These are phyloP conservation scores for Oreamnos americanus DNA, from an alignment of 2,113 vertebrate genomes.

Conservation along the genomic window DNA sequence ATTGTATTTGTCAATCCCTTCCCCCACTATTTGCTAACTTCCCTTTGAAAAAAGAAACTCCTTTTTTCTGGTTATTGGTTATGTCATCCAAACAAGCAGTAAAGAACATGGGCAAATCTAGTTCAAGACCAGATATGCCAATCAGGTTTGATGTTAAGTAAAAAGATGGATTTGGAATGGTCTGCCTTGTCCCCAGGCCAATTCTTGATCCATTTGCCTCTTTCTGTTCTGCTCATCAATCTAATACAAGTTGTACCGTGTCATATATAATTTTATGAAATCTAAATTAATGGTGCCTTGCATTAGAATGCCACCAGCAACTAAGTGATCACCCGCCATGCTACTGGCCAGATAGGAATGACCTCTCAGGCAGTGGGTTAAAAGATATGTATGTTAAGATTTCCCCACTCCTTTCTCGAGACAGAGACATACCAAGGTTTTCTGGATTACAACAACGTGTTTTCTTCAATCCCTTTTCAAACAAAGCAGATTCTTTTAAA, in stretches of 20 bases:
- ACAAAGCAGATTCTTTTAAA: not conserved
- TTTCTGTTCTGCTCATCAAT: constrained; percentile 39
- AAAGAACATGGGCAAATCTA: not conserved
- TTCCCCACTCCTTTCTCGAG: not conserved
- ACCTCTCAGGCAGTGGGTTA: not conserved
- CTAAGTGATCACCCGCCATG: not conserved
- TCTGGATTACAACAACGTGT: not conserved
- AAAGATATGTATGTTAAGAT: not conserved
- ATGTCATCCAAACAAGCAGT: not conserved
- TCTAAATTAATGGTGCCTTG: not conserved
- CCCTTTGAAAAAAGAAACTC: not conserved
- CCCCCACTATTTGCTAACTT: constrained; percentile 2
- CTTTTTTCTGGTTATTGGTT: not conserved
- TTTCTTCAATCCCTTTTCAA: constrained; percentile 6
- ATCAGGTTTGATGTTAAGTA: constrained; percentile 57
- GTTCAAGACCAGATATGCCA: constrained; percentile 19
- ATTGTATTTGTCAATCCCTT: not conserved
- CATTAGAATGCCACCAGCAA: not conserved
- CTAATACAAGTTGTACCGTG: not conserved
- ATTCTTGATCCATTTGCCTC: constrained; percentile 56
- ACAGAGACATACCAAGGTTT: not conserved
- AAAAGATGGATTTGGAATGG: constrained; percentile 56
- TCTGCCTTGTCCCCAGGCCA: constrained; percentile 53
- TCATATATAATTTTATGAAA: not conserved
- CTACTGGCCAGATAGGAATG: not conserved